Conservation (phyloP, 2,113 vertebrate genomes). For the Corapipo altera region DNA sequence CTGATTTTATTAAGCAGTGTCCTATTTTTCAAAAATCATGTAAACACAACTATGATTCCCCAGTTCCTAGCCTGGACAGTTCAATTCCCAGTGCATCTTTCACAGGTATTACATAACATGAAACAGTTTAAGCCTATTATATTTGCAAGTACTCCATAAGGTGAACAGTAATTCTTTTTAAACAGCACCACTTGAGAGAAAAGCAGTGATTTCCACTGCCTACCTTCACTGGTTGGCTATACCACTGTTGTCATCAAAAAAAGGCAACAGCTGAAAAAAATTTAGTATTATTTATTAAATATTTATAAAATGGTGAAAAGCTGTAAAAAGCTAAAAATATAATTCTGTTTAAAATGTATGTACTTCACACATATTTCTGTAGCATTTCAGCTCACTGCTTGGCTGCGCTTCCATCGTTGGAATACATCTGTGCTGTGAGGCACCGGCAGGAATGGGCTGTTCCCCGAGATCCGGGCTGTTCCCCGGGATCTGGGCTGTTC, state of each 20-base stretch:
- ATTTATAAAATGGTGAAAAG: background rate
- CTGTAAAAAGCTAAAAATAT: background rate
- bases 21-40: rapidly evolving
- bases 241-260: background rate
- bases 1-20: background rate
- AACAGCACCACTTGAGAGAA: background rate
- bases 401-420: background rate
- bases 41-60: background rate
- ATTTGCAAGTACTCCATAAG: background rate
- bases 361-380: background rate
- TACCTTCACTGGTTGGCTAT: background rate
- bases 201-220: background rate
- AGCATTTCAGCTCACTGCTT: background rate
- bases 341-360: background rate
- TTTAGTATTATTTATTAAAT: background rate
- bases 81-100: background rate
- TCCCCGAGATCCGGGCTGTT: rapidly evolving
- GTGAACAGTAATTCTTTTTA: conserved; percentile 1
- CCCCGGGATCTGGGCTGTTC: background rate
- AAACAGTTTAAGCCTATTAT: background rate
- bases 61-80: background rate
- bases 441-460: background rate
- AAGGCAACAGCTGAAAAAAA: background rate
- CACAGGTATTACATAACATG: background rate
- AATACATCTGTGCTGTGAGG: background rate